A percentile compares a stretch with the other conserved stretches of the same genome.
These are phyloP conservation scores for Bucorvus abyssinicus DNA, from an alignment of 2,797 vertebrate species.

Conservation along the genomic window DNA sequence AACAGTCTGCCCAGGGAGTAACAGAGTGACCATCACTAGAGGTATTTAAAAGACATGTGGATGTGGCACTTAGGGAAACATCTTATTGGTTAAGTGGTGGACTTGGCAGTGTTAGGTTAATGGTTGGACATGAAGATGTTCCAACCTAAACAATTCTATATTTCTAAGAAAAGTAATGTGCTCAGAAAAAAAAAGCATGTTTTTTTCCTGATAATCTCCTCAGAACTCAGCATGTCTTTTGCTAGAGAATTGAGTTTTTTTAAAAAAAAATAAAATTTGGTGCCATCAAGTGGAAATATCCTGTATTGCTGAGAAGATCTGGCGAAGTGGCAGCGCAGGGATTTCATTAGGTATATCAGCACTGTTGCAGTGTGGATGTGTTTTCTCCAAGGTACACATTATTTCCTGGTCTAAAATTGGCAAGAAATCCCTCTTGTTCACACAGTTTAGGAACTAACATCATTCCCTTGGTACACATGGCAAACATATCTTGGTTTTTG, in stretches of 20 bases:
- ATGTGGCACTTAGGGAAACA: not conserved
- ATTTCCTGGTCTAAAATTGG: not conserved
- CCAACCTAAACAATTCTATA: not conserved
- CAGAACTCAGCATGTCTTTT: not conserved
- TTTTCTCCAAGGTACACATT: not conserved
- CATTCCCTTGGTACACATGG: not conserved
- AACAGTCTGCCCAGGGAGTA: not conserved
- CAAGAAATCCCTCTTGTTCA: not conserved
- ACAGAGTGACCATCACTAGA: not conserved
- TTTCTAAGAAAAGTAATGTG: not conserved
- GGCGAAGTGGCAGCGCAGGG: not conserved
- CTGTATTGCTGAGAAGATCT: slow-evolving; percentile 50
- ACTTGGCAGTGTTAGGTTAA: not conserved
- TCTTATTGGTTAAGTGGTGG: not conserved
- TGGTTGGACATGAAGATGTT: too few species aligned
- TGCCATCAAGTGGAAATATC: slow-evolving; percentile 71
- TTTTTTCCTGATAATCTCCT: not conserved
- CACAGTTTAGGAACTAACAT: not conserved
- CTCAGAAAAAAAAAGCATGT: not conserved
- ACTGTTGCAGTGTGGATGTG: not conserved
- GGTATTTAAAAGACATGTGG: not conserved
- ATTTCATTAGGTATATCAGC: not conserved
- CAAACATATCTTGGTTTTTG: not conserved
- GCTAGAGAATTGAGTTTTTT: not conserved
- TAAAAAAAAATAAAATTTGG: slow-evolving; percentile 73